Conservation (phyloP, 2,888 invertebrate species). For the Epinotia nisella region DNA sequence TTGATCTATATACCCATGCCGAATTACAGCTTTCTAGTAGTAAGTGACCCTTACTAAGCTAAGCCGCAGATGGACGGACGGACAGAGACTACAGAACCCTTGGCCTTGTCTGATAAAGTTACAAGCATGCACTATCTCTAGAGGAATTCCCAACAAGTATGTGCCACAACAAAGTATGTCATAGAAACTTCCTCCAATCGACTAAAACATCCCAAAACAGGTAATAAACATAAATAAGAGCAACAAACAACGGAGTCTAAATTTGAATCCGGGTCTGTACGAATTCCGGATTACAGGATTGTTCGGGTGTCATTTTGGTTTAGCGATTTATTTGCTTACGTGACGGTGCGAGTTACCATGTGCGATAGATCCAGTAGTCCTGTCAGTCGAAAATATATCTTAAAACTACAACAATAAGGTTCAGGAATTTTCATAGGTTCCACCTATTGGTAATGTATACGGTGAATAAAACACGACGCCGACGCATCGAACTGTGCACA, state of each 20-base stretch:
- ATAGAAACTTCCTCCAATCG: not conserved
- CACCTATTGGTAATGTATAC: not conserved
- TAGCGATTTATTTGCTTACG: slow-evolving; percentile 65
- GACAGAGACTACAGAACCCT: too few relatives aligned
- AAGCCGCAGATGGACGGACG: too few relatives aligned
- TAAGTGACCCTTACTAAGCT: too few relatives aligned
- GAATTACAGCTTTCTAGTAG: too few relatives aligned
- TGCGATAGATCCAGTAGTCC: slow-evolving; percentile 16
- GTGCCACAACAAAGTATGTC: not conserved
- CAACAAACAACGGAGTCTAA: slow-evolving; percentile 52
- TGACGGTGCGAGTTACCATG: slow-evolving; percentile 28
- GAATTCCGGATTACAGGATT: slow-evolving; percentile 67
- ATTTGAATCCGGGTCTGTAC: slow-evolving; percentile 58
- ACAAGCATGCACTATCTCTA: not conserved
- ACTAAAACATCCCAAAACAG: slow-evolving; percentile 11
- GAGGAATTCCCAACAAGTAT: not conserved
- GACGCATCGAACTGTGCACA: slow-evolving; percentile 5
- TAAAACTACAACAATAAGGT: slow-evolving; percentile 11
- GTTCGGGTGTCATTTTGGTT: slow-evolving; percentile 65
- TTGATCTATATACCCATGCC: too few relatives aligned
- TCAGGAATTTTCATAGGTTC: not conserved
- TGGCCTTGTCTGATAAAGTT: not conserved
- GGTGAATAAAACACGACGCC: slow-evolving; percentile 22
- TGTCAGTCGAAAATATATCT: slow-evolving; percentile 17
- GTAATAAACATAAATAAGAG: slow-evolving; percentile 44